A percentile compares a stretch with the other conserved stretches of the same genome.
Evolutionary conservation across 2,888 invertebrate genomes (phyloP).

Genomic region (Scaptomyza flava): DNA sequence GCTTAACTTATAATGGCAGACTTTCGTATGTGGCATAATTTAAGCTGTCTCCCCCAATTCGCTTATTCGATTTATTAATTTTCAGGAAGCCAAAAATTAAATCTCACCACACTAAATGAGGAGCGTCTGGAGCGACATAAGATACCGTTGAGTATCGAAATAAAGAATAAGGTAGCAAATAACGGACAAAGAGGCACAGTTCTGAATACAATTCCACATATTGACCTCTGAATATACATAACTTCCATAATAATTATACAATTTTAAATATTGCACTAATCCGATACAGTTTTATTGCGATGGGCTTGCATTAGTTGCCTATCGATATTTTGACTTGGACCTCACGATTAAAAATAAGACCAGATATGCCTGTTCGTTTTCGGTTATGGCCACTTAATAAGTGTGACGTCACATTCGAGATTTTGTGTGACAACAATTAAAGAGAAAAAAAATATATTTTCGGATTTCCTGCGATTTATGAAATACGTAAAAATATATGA

Average conservation of each 20-base stretch:
- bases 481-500: background rate
- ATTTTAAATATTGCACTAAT: constrained; percentile 2
- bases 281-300: background rate
- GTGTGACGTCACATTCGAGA: background rate
- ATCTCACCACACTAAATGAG: background rate
- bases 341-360: background rate
- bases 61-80: background rate
- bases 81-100: background rate
- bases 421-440: background rate
- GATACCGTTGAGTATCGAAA: background rate
- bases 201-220: background rate
- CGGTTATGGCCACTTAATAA: too few relatives aligned
- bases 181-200: background rate
- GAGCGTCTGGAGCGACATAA: background rate
- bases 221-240: background rate
- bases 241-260: background rate
- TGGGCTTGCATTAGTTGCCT: background rate
- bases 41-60: too few relatives aligned
- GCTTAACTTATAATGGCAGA: constrained; percentile 1
- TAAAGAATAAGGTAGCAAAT: background rate
- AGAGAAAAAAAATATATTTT: background rate
- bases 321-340: constrained; percentile 5
- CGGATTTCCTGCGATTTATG: background rate
- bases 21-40: background rate
- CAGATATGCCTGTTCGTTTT: background rate